phyloP scores from a whole-genome alignment of 1,140 invertebrate species.

The Drosophila murphyi region DNA sequence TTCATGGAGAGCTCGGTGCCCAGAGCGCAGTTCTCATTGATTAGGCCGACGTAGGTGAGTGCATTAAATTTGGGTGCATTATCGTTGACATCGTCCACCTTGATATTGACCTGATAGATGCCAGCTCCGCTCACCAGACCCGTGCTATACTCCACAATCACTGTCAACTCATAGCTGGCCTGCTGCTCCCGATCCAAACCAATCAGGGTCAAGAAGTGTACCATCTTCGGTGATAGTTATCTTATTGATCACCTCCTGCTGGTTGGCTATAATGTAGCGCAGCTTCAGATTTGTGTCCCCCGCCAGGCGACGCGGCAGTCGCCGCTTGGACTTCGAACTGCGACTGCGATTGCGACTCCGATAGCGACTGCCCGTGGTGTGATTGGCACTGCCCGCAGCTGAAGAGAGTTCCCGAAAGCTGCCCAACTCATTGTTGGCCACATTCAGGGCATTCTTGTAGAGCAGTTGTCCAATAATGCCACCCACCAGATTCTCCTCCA shows the following conservation, averaged over 20 bases:
- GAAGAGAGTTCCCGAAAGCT: constrained; percentile 61
- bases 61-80: constrained; percentile 93
- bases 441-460: constrained; percentile 86
- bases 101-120: constrained; percentile 91
- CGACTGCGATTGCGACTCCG: constrained; percentile 64
- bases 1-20: constrained; percentile 90
- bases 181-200: constrained; percentile 91
- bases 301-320: constrained; percentile 56
- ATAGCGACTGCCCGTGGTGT: constrained; percentile 64
- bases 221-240: constrained; percentile 92
- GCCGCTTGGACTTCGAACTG: constrained; percentile 56
- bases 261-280: constrained; percentile 91
- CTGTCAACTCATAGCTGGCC: constrained; percentile 90
- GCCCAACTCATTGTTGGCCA: constrained; percentile 76
- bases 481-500: constrained; percentile 91
- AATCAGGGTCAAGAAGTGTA: constrained; percentile 90
- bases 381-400: constrained; percentile 31
- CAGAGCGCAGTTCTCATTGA: constrained; percentile 91
- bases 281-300: constrained; percentile 82
- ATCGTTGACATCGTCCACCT: constrained; percentile 95
- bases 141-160: constrained; percentile 90
- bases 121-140: constrained; percentile 88
- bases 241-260: constrained; percentile 90
- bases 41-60: constrained; percentile 89
- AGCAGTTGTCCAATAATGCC: constrained; percentile 91